phyloP scores from a whole-genome alignment of 2,888 invertebrate species.

The Nymphalis c-album region DNA sequence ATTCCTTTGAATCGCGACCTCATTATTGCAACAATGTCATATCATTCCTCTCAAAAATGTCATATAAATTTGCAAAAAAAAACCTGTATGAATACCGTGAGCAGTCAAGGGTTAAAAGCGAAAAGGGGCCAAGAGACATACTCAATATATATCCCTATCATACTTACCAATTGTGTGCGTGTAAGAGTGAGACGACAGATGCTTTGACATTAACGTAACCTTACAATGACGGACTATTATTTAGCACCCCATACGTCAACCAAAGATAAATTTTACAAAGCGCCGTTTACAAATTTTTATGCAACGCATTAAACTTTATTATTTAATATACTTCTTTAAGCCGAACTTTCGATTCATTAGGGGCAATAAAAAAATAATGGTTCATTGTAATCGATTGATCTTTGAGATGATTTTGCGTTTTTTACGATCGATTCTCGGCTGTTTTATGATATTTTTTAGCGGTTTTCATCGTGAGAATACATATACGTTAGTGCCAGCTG shows the following conservation, averaged over 20 bases:
- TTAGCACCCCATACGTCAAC: constrained; percentile 60
- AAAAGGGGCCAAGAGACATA: constrained; percentile 54
- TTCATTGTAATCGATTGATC: constrained; percentile 73
- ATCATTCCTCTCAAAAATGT: constrained; percentile 6
- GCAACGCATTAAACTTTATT: constrained; percentile 68
- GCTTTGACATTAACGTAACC: neutral
- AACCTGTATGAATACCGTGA: constrained; percentile 16
- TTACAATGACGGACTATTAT: constrained; percentile 65
- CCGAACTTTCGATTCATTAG: constrained; percentile 64
- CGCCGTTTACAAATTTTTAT: constrained; percentile 76
- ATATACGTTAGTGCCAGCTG: constrained; percentile 35
- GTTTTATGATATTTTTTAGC: constrained; percentile 64
- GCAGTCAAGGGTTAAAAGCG: constrained; percentile 51
- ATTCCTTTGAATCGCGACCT: constrained; percentile 50
- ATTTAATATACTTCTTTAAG: constrained; percentile 63
- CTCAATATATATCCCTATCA: neutral
- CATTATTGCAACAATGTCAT: constrained; percentile 39
- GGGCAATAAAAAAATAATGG: constrained; percentile 75
- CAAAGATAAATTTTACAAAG: constrained; percentile 55
- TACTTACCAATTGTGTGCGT: too few species aligned
- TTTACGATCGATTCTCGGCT: constrained; percentile 67
- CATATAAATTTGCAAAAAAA: constrained; percentile 33
- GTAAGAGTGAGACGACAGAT: neutral
- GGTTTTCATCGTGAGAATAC: constrained; percentile 69
- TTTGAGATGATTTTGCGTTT: constrained; percentile 75